Evolutionary conservation across 2,113 vertebrate genomes (phyloP).

Genomic region (Sphaerodactylus townsendi): DNA sequence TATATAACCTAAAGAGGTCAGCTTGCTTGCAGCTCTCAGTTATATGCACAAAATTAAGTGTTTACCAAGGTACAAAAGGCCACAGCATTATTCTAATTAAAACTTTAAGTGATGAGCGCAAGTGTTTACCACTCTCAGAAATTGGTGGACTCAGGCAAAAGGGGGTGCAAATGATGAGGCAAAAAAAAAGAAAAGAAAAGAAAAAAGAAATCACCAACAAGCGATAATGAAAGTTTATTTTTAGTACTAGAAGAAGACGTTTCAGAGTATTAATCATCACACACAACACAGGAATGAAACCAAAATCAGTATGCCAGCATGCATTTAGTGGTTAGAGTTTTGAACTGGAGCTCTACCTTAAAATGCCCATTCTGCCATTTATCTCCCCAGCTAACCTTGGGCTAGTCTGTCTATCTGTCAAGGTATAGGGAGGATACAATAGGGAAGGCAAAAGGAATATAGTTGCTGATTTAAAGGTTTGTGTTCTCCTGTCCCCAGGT

Average conservation of each 20-base stretch:
- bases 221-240: conserved; percentile 29
- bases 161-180: not conserved
- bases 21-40: not conserved
- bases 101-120: not conserved
- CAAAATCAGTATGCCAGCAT: not conserved
- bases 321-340: not conserved
- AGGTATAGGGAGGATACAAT: too few relatives aligned
- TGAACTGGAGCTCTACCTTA: too few relatives aligned
- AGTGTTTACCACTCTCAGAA: not conserved
- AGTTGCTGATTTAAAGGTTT: too few relatives aligned
- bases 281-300: not conserved
- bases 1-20: not conserved
- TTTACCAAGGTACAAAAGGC: conserved; percentile 27
- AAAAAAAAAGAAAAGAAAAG: not conserved
- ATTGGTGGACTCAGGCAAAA: not conserved
- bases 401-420: too few relatives aligned
- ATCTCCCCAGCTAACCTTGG: too few relatives aligned
- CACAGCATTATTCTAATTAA: conserved; percentile 31
- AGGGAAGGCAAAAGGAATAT: too few relatives aligned
- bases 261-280: conserved; percentile 17
- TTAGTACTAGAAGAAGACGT: conserved; percentile 3
- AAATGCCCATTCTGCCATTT: too few relatives aligned
- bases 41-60: conserved; percentile 39
- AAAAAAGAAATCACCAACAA: not conserved
- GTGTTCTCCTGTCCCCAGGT: too few relatives aligned